phyloP scores from a whole-genome alignment of 2,113 vertebrate genomes.

The Myiozetetes cayanensis region DNA sequence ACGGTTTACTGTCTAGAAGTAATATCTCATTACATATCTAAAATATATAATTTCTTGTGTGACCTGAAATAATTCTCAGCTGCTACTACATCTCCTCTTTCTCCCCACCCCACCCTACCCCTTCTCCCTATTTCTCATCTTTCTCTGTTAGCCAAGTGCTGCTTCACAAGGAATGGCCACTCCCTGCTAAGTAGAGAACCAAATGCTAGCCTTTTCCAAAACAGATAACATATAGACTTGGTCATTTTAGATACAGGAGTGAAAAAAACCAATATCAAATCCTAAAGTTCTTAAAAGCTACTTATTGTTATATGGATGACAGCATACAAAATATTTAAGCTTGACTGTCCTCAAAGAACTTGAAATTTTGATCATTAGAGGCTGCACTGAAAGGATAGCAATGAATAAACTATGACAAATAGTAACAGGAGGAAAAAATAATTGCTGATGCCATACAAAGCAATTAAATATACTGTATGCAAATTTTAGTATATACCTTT shows the following conservation, averaged over 20 bases:
- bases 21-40: neutral
- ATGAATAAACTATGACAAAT: neutral
- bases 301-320: neutral
- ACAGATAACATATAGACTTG: neutral
- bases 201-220: neutral
- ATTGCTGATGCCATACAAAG: neutral
- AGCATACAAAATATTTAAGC: neutral
- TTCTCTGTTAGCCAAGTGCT: neutral
- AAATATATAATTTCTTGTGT: neutral
- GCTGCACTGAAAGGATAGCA: neutral
- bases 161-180: neutral
- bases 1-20: neutral
- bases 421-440: neutral
- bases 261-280: neutral
- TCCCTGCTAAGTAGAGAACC: neutral
- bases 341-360: neutral
- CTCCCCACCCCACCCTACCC: no score
- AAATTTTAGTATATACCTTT: constrained; percentile 67
- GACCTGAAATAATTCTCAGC: neutral
- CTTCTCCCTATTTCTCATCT: neutral
- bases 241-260: neutral
- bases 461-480: neutral
- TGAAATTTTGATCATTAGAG: neutral
- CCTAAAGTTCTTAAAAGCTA: neutral
- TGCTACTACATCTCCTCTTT: neutral